phyloP scores from a whole-genome alignment of 2,113 vertebrate species.

The Eleginops maclovinus region DNA sequence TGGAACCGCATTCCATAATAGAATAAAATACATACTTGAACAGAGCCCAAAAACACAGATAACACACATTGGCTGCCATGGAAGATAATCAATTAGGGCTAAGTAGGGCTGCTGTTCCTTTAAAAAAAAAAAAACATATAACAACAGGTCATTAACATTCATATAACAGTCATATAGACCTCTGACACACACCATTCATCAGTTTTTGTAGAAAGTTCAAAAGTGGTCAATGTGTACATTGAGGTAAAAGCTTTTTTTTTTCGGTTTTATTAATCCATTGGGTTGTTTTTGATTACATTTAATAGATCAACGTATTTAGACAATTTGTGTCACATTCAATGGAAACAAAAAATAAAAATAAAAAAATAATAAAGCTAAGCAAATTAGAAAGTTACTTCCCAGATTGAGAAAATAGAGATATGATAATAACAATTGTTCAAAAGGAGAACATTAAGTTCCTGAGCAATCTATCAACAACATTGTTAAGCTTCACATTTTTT shows the following conservation, averaged over 20 bases:
- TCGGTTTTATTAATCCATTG: background rate
- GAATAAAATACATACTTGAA: constrained; percentile 27
- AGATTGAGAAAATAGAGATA: background rate
- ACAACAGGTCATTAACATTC: background rate
- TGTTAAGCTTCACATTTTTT: constrained; percentile 20
- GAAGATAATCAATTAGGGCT: background rate
- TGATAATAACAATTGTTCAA: constrained; percentile 6
- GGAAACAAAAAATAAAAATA: background rate
- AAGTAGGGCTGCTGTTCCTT: background rate
- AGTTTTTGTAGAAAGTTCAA: background rate
- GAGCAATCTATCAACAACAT: constrained; percentile 24
- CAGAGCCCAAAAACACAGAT: constrained; percentile 9
- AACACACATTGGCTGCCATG: constrained; percentile 15
- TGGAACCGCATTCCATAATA: constrained; percentile 38
- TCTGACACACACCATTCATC: background rate
- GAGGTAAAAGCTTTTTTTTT: background rate
- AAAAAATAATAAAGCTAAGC: background rate
- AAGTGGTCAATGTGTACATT: background rate
- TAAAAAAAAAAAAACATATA: background rate
- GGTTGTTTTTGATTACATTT: background rate
- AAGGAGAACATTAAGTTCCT: constrained; percentile 28
- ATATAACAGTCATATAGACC: background rate
- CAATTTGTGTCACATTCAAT: background rate
- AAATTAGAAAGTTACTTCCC: background rate
- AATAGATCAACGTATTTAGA: no score